Base-by-base conservation (phyloP, 2,888 invertebrate species). In the Dasypogon diadema region DNA sequence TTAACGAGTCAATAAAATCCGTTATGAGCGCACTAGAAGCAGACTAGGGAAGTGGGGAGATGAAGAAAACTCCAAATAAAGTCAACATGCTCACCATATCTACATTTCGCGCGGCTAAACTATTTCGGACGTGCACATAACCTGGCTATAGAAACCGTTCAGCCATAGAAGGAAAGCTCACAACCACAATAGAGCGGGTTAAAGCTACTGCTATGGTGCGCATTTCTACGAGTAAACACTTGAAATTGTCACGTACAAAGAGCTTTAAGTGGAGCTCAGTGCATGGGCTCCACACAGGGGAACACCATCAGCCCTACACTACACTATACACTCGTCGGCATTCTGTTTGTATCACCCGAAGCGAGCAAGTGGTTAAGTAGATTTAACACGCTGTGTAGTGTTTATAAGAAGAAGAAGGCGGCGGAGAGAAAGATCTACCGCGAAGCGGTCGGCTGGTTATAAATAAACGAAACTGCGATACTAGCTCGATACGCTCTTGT, bases 1-100 rank as follows among this genome's bases (percentile, higher is more conserved):
- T 80, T 79, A 80, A 80, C 79, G 79, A 79, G 78, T 77, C 78
- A 78, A 79, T 79, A 79, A 79, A 79, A 79, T 79, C 79, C 75
- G 75, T 77, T 42, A 58, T 22, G 26, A 63, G 18, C 22, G 58
- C 16, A 12, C 8, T 54, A 22, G 21, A 10, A 21, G 54, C n/a
- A 30, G 26, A 6, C 22, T 12, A 37, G 18, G 16, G 34, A 51
- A 3, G 18, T 10, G 18, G 54, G 30, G 22, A 60, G 42, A 37
- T 12, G n/a, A 42, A 42, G 42, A 12, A 6, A 12, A 12, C 8
- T 42, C 12, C 12, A 12, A 42, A 12, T 42, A 12, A 42, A 12
- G 42, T 8, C 42, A 42, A 42, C 42, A 42, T 42, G 12, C 12
- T 42, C 12, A 12, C 12, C n/a, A 12, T 12, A 12, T 12, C 42